Base-by-base conservation (phyloP, 2,113 vertebrate species). In the Protomyctophum bolini region DNA sequence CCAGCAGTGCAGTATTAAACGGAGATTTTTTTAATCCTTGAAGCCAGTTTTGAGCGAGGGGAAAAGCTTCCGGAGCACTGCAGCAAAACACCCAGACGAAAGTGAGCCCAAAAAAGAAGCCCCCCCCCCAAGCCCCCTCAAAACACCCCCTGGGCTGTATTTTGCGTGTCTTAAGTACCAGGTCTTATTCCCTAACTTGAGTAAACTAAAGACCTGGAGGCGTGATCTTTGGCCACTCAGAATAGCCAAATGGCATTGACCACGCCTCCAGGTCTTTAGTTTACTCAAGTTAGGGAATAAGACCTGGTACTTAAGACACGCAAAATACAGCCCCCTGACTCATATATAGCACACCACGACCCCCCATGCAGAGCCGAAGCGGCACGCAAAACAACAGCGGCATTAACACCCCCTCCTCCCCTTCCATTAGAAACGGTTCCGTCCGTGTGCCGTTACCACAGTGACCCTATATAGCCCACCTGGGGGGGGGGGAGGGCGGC, bases 371-470 rank as follows among this genome's bases (percentile, higher is more conserved):
- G 66, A 14, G 63, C 63, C 74, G 62, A 21, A 77, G 63, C 68
- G 79, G 80, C 74, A 66, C 70, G 71, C 5, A 72, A 79, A 46
- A 33, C 7, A 14, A 7, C 47, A 7, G 33, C 33, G 47, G 33
- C 72, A 50, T 73, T 70, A 79, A 72, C n/a, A 77, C 58, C 73
- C 56, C 51, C 58, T 72, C 56, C 51, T 49, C 57, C 66, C 68
- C 73, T 79, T 70, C 14, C 50, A 29, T 71, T 62, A 46, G 21
- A 68, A 55, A 41, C 21, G 57, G 33, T 41, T 41, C 79, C 77
- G 62, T 15, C 57, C 70, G 73, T 68, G 59, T 70, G 80, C 76
- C 1, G 77, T 89, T 85, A 87, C 89, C 83, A 83, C 87, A 63
- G 80, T 11, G 75, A 82, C 77, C 73, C 67, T 60, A 21, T 60